Conservation (phyloP, 1,140 invertebrate species). For the Amyelois transitella region DNA sequence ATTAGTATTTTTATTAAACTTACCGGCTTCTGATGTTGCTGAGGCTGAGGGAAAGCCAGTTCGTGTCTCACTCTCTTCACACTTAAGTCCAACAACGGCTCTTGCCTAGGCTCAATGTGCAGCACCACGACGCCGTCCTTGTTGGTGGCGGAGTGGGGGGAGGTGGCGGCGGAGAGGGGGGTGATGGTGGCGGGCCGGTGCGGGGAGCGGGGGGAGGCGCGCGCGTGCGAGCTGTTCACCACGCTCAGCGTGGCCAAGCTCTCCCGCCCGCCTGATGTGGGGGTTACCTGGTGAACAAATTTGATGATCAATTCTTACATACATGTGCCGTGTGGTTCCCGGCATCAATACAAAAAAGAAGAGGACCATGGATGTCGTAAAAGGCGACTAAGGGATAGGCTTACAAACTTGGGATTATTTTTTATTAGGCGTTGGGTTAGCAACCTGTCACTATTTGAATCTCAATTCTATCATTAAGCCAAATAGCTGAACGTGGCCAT, state of each 20-base stretch:
- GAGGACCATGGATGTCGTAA: no score
- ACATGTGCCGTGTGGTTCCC: no score
- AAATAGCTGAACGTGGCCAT: no score
- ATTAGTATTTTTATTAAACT: not conserved
- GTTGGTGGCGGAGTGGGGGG: conserved; percentile 76
- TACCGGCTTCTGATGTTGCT: conserved; percentile 33
- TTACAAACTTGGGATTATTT: no score
- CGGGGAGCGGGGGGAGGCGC: conserved; percentile 37
- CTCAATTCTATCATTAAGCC: no score
- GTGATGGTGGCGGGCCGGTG: conserved; percentile 81
- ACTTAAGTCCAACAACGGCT: conserved; percentile 85
- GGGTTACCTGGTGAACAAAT: conserved; percentile 10
- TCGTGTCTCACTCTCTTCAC: conserved; percentile 84
- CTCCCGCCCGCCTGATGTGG: conserved; percentile 29
- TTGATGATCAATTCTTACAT: not conserved
- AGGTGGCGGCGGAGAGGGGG: conserved; percentile 80
- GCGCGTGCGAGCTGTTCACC: conserved; percentile 71
- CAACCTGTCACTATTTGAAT: no score
- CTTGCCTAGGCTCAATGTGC: conserved; percentile 74
- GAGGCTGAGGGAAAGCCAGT: conserved; percentile 71
- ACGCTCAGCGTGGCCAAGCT: conserved; percentile 81
- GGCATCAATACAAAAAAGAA: no score
- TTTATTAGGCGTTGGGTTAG: no score
- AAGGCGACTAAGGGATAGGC: no score
- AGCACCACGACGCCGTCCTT: conserved; percentile 79